These are phyloP conservation scores for Brachyalestes nurse DNA, from an alignment of 2,797 vertebrate species.

Conservation along the genomic window DNA sequence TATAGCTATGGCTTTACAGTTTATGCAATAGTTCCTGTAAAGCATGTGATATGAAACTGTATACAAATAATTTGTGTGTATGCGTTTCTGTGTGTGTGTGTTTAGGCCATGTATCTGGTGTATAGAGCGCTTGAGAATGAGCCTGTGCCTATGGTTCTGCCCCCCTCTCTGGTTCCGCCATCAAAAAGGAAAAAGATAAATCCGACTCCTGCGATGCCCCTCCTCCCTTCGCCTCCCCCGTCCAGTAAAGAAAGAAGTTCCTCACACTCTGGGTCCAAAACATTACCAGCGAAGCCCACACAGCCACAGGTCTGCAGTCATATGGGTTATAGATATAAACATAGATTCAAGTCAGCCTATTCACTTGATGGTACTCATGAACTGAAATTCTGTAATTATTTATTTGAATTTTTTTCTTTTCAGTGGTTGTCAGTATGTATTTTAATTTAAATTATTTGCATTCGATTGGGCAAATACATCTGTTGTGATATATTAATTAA, in stretches of 20 bases:
- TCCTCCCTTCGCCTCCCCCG: conserved; percentile 84
- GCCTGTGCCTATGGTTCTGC: conserved; percentile 93
- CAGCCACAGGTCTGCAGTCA: conserved; percentile 69
- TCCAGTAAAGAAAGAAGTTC: conserved; percentile 85
- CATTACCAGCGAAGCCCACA: conserved; percentile 84
- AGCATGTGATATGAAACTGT: conserved; percentile 28
- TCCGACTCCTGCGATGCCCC: conserved; percentile 80
- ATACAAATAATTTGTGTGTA: neutral
- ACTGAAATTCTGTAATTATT: neutral
- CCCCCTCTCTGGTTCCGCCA: conserved; percentile 90
- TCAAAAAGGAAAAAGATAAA: conserved; percentile 92
- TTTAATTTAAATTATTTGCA: neutral
- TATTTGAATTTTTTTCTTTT: neutral
- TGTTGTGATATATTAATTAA: neutral
- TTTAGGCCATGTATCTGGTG: conserved; percentile 97
- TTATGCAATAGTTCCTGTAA: too few species aligned
- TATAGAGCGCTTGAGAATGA: conserved; percentile 97
- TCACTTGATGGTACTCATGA: too few species aligned
- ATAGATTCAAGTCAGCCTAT: neutral
- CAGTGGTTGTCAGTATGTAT: neutral
- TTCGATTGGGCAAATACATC: neutral
- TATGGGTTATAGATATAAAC: neutral
- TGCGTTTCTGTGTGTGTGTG: conserved; percentile 34
- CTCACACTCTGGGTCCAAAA: conserved; percentile 80
- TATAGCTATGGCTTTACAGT: too few species aligned